phyloP scores from a whole-genome alignment of 1,140 invertebrate species.

The Drosophila mojavensis region DNA sequence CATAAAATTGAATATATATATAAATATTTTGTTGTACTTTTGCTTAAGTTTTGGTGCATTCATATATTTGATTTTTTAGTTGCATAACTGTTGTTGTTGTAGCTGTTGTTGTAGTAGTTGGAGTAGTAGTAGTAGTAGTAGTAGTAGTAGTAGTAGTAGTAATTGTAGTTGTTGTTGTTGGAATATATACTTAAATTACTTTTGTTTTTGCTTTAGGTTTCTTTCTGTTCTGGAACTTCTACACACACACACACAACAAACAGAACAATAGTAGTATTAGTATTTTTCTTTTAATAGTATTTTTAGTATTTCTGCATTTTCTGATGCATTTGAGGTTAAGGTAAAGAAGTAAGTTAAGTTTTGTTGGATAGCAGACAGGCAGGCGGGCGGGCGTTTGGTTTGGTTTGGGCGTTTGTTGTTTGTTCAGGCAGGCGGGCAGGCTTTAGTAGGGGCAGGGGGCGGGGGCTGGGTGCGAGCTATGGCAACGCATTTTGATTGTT shows the following conservation, averaged over 20 bases:
- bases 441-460: background rate
- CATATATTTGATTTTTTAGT: constrained; percentile 56
- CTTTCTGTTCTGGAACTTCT: constrained; percentile 60
- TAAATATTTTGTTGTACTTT: constrained; percentile 51
- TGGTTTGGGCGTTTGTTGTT: constrained; percentile 11
- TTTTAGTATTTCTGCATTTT: constrained; percentile 28
- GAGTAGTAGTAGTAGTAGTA: constrained; percentile 47
- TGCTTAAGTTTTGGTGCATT: constrained; percentile 63
- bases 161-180: constrained; percentile 47
- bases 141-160: constrained; percentile 32
- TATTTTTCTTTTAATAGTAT: background rate
- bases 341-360: constrained; percentile 42
- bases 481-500: constrained; percentile 36
- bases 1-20: constrained; percentile 70
- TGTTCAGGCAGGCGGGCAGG: constrained; percentile 5
- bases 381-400: constrained; percentile 45
- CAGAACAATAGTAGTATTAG: constrained; percentile 34
- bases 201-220: constrained; percentile 24
- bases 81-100: constrained; percentile 81
- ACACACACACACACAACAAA: constrained; percentile 40
- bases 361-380: constrained; percentile 54
- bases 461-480: constrained; percentile 18
- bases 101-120: constrained; percentile 59
- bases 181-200: constrained; percentile 15
- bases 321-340: constrained; percentile 41